Conservation (phyloP, 2,888 invertebrate genomes). For the Pilophorus perplexus region DNA sequence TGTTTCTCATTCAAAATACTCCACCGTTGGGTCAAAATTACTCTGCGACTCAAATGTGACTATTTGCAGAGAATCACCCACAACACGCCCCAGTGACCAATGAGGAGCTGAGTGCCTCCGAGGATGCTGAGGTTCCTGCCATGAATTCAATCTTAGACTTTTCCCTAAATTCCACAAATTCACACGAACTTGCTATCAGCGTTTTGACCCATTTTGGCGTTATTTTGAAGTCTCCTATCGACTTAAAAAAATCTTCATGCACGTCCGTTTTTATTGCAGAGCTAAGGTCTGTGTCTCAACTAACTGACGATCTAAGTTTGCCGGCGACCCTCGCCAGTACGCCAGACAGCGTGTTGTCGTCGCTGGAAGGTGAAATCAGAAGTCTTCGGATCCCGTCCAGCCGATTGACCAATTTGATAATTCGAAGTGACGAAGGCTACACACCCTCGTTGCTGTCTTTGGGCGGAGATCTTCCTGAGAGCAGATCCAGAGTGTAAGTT, state of each 20-base stretch:
- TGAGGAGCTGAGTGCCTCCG: too few relatives aligned
- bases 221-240: not conserved
- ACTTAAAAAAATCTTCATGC: not conserved
- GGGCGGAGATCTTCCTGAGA: conserved; percentile 20
- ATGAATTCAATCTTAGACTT: too few relatives aligned
- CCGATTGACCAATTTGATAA: not conserved
- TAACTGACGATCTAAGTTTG: conserved; percentile 28
- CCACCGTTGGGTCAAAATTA: too few relatives aligned
- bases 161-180: too few relatives aligned
- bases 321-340: conserved; percentile 29
- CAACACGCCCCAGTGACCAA: too few relatives aligned
- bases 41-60: too few relatives aligned
- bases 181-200: too few relatives aligned
- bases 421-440: conserved; percentile 39
- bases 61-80: too few relatives aligned
- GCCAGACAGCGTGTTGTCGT: conserved; percentile 41
- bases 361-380: conserved; percentile 40
- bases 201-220: too few relatives aligned
- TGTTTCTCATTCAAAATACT: too few relatives aligned
- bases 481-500: conserved; percentile 39
- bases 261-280: not conserved
- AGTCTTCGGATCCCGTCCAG: not conserved
- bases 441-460: conserved; percentile 41
- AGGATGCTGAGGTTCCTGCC: too few relatives aligned
- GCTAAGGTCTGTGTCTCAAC: conserved; percentile 13